Percentiles rank a stretch among this genome's conserved stretches.
These are phyloP conservation scores for Machimus rusticus DNA, from an alignment of 2,888 invertebrate species.

Conservation along the genomic window DNA sequence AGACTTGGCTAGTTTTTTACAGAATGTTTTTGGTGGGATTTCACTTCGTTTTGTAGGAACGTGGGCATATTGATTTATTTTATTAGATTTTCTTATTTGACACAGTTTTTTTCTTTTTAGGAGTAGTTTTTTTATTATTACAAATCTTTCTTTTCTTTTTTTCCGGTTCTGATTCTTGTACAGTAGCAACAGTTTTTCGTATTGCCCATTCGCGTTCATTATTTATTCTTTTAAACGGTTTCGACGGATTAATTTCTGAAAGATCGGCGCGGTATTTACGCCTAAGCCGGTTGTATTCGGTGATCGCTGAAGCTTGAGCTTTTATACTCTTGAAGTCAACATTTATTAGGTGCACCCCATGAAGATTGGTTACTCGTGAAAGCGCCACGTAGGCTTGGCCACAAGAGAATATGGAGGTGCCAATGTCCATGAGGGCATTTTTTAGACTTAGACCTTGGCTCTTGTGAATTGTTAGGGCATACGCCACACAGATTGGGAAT, in stretches of 20 bases:
- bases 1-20: too few relatives aligned
- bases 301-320: background rate
- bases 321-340: background rate
- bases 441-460: background rate
- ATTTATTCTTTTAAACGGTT: background rate
- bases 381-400: background rate
- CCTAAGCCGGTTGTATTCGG: background rate
- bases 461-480: background rate
- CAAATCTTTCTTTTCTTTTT: too few relatives aligned
- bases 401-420: background rate
- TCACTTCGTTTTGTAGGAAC: too few relatives aligned
- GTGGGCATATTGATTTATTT: too few relatives aligned
- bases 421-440: background rate
- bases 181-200: background rate
- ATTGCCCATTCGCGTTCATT: background rate
- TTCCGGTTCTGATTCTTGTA: too few relatives aligned
- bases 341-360: background rate
- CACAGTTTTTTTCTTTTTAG: too few relatives aligned
- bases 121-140: too few relatives aligned
- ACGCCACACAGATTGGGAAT: background rate
- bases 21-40: too few relatives aligned
- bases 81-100: too few relatives aligned
- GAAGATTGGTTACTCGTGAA: background rate
- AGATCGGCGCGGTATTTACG: background rate
- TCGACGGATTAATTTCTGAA: background rate